Conservation (phyloP, 2,797 vertebrate genomes). For the Petrocephalus sullivani region DNA sequence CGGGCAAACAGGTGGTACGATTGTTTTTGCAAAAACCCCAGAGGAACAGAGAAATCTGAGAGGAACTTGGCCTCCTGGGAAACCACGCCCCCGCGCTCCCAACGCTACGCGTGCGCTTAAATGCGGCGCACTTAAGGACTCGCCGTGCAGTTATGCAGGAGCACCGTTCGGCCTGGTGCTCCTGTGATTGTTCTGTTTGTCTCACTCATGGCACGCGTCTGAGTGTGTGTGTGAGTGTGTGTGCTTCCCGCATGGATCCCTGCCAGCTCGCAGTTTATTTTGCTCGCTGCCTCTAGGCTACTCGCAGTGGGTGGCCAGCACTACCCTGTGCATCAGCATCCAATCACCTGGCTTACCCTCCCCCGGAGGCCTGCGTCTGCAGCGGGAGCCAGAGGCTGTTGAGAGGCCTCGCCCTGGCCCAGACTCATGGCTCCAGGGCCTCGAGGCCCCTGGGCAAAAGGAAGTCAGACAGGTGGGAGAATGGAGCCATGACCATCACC, state of each 20-base stretch:
- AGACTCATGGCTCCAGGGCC: background rate
- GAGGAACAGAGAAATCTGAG: slow-evolving; percentile 1
- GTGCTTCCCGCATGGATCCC: background rate
- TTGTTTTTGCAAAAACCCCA: slow-evolving; percentile 4
- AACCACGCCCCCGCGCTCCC: background rate
- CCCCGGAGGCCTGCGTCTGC: background rate
- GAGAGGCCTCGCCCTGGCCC: background rate
- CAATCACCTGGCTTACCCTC: background rate
- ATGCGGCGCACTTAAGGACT: background rate
- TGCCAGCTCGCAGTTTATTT: background rate
- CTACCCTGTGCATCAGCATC: background rate
- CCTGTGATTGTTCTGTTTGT: background rate
- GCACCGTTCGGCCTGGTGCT: background rate
- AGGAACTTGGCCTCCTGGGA: background rate
- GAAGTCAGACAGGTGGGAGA: background rate
- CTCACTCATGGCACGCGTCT: background rate
- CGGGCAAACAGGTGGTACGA: background rate
- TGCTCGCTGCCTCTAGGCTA: background rate
- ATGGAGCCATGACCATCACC: background rate
- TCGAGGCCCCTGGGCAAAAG: background rate
- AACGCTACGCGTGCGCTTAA: background rate
- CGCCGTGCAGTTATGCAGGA: background rate
- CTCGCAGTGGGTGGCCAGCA: background rate
- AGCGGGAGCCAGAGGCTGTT: background rate
- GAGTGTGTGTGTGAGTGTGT: background rate